Conservation (phyloP, 2,888 invertebrate species). For the Drosophila tanythrix region DNA sequence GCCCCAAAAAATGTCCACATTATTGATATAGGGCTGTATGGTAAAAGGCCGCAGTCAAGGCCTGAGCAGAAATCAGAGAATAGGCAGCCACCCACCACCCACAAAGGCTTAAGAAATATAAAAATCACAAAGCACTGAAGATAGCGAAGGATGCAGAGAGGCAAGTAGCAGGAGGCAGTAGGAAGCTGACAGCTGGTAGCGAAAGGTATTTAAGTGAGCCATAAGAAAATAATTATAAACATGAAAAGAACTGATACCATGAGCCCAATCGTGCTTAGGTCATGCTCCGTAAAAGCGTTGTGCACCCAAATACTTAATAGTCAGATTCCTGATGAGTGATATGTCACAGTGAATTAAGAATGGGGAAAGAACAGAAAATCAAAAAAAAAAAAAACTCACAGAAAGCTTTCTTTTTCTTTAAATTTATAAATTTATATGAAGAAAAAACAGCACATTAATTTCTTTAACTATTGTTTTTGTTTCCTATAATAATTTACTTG, state of each 20-base stretch:
- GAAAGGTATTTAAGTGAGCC: constrained; percentile 61
- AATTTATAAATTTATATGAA: neutral
- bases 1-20: constrained; percentile 61
- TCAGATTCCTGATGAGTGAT: neutral
- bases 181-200: constrained; percentile 16
- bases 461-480: neutral
- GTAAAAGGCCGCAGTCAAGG: constrained; percentile 10
- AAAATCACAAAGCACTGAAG: constrained; percentile 73
- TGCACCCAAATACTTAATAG: constrained; percentile 19
- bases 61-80: neutral
- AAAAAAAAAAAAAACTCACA: no score
- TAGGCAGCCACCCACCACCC: constrained; percentile 7
- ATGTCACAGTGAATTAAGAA: neutral
- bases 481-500: neutral
- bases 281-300: constrained; percentile 18
- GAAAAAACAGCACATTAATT: neutral
- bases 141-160: neutral
- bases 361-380: neutral
- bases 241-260: constrained; percentile 45
- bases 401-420: neutral
- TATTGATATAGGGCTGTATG: constrained; percentile 64
- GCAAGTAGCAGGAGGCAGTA: neutral
- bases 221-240: constrained; percentile 73
- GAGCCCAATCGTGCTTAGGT: constrained; percentile 17
- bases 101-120: constrained; percentile 70